Percentiles rank a stretch among this genome's conserved stretches.
These are phyloP conservation scores for Mus spretus DNA, from an alignment of 2,797 vertebrate genomes.

Conservation along the genomic window DNA sequence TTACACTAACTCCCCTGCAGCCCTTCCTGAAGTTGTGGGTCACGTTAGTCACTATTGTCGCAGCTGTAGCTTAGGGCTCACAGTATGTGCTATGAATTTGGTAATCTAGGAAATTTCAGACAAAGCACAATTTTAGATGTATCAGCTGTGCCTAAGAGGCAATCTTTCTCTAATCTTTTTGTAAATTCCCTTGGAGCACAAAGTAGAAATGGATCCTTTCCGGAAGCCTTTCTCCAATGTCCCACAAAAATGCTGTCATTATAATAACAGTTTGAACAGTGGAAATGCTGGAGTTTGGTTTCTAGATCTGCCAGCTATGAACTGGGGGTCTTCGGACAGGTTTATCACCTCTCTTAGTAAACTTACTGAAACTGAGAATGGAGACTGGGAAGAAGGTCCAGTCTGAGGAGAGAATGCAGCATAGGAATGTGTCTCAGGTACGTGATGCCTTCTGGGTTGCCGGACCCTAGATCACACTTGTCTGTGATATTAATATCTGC, in stretches of 20 bases:
- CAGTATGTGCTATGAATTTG: neutral
- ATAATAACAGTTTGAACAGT: neutral
- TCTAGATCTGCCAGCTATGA: neutral
- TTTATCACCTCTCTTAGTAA: slow-evolving; percentile 13
- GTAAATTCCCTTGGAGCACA: neutral
- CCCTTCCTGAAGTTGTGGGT: slow-evolving; percentile 1
- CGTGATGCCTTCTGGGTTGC: neutral
- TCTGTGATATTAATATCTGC: neutral
- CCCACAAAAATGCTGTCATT: slow-evolving; percentile 1
- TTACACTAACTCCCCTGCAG: neutral
- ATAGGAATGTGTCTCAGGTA: neutral
- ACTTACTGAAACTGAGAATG: neutral
- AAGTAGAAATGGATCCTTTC: slow-evolving; percentile 40
- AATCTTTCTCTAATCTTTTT: neutral
- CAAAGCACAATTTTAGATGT: slow-evolving; percentile 32
- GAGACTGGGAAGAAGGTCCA: neutral
- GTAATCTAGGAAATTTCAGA: neutral
- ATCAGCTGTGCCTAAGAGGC: neutral
- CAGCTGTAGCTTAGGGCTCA: neutral
- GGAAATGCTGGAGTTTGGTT: neutral
- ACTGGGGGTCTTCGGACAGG: neutral
- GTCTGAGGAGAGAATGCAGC: neutral
- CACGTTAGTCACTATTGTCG: neutral
- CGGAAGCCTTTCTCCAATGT: neutral
- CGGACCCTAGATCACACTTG: neutral